Conservation (phyloP, 2,797 vertebrate species). For the Loriculus beryllinus region DNA sequence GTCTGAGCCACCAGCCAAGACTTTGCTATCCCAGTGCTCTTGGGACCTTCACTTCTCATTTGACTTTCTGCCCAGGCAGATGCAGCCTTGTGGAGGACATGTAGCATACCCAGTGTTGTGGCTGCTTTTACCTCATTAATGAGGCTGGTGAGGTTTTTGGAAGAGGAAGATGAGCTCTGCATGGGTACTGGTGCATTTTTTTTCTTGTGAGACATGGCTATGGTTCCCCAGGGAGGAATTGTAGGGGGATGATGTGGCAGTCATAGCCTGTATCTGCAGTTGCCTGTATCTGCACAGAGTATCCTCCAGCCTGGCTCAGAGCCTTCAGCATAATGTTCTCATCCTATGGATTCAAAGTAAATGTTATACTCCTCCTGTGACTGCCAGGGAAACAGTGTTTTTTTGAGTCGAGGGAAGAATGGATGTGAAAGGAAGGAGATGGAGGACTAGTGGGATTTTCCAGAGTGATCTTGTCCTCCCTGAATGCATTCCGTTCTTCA, state of each 20-base stretch:
- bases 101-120: not conserved
- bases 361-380: not conserved
- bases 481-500: not conserved
- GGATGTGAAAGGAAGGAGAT: not conserved
- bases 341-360: not conserved
- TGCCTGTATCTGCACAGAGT: not conserved
- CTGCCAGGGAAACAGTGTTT: not conserved
- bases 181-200: not conserved
- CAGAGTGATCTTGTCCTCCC: not conserved
- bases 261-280: not conserved
- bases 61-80: not conserved
- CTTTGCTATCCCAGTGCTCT: not conserved
- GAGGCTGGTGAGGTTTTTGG: not conserved
- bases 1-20: not conserved
- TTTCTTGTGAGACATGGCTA: not conserved
- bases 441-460: not conserved
- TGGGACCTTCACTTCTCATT: not conserved
- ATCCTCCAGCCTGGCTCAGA: not conserved
- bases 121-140: not conserved
- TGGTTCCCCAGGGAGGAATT: not conserved
- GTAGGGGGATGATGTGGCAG: accelerated
- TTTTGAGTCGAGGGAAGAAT: not conserved
- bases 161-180: not conserved
- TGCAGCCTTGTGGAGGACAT: not conserved
- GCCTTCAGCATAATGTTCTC: not conserved